Conservation (phyloP, 2,888 invertebrate species). For the Acleris literana region DNA sequence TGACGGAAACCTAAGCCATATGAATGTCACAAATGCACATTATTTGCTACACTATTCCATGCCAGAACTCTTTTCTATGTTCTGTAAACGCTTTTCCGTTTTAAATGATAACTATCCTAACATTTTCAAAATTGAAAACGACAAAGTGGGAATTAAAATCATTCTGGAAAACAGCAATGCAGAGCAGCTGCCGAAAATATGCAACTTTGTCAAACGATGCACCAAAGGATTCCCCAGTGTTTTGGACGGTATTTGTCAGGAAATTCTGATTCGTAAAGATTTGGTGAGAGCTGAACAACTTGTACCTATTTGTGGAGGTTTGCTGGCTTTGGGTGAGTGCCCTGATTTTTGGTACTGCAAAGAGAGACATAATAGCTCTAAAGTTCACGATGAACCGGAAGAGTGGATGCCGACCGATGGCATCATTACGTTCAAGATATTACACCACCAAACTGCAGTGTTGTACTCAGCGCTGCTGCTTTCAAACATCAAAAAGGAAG, state of each 20-base stretch:
- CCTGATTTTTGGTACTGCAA: constrained; percentile 80
- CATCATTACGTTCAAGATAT: constrained; percentile 82
- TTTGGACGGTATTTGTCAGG: constrained; percentile 58
- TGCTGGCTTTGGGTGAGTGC: constrained; percentile 87
- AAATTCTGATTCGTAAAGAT: constrained; percentile 67
- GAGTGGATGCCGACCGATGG: constrained; percentile 81
- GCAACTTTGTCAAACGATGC: constrained; percentile 83
- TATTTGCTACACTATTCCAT: constrained; percentile 89
- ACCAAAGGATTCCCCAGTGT: constrained; percentile 62
- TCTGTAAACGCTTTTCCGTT: constrained; percentile 87
- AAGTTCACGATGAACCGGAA: constrained; percentile 78
- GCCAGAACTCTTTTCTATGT: constrained; percentile 85
- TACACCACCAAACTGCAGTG: constrained; percentile 84
- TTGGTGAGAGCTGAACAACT: constrained; percentile 64
- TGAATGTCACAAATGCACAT: constrained; percentile 86
- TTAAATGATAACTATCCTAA: constrained; percentile 85
- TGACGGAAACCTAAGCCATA: constrained; percentile 85
- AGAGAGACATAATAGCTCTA: constrained; percentile 85
- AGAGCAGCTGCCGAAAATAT: constrained; percentile 84
- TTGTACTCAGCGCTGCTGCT: constrained; percentile 84
- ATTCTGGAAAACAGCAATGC: constrained; percentile 84
- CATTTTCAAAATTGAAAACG: constrained; percentile 56
- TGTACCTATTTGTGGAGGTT: constrained; percentile 82
- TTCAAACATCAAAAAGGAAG: constrained; percentile 47
- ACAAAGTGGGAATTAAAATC: constrained; percentile 73